Conservation (phyloP, 2,797 vertebrate species). For the Denticeps clupeoides region DNA sequence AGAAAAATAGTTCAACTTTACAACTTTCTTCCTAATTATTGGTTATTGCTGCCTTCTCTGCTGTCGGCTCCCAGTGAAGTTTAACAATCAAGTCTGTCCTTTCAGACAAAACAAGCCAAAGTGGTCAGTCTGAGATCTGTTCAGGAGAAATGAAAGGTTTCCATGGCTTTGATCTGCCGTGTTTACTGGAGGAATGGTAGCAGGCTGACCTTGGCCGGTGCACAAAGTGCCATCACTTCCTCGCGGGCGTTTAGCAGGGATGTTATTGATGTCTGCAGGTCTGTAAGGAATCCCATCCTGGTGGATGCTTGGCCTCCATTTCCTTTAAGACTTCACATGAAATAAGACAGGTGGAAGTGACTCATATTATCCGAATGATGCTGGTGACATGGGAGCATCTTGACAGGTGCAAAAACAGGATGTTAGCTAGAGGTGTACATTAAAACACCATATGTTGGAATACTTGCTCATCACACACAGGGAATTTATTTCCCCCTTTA, state of each 20-base stretch:
- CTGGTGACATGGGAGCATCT: slow-evolving; percentile 46
- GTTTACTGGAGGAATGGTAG: slow-evolving; percentile 45
- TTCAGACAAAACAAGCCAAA: too few relatives aligned
- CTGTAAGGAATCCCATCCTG: slow-evolving; percentile 66
- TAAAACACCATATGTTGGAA: slow-evolving; percentile 4
- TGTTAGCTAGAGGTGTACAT: slow-evolving; percentile 36
- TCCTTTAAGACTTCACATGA: slow-evolving; percentile 65
- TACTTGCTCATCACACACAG: background rate
- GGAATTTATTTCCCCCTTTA: background rate
- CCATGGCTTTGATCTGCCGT: slow-evolving; percentile 49
- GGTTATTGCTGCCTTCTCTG: too few relatives aligned
- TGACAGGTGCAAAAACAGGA: slow-evolving; percentile 69
- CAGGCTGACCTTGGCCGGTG: slow-evolving; percentile 47
- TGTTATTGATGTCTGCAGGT: slow-evolving; percentile 62
- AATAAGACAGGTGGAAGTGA: slow-evolving; percentile 63
- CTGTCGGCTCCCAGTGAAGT: too few relatives aligned
- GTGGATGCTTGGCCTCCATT: slow-evolving; percentile 45
- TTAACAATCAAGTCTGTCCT: background rate
- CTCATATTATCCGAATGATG: slow-evolving; percentile 48
- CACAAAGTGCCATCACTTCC: slow-evolving; percentile 55
- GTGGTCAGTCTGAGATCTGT: slow-evolving; percentile 38
- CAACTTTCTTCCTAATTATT: too few relatives aligned
- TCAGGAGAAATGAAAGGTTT: slow-evolving; percentile 41
- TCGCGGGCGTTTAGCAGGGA: slow-evolving; percentile 40
- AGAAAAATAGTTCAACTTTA: too few relatives aligned